phyloP scores from a whole-genome alignment of 2,888 invertebrate species.

The Iphiclides podalirius region DNA sequence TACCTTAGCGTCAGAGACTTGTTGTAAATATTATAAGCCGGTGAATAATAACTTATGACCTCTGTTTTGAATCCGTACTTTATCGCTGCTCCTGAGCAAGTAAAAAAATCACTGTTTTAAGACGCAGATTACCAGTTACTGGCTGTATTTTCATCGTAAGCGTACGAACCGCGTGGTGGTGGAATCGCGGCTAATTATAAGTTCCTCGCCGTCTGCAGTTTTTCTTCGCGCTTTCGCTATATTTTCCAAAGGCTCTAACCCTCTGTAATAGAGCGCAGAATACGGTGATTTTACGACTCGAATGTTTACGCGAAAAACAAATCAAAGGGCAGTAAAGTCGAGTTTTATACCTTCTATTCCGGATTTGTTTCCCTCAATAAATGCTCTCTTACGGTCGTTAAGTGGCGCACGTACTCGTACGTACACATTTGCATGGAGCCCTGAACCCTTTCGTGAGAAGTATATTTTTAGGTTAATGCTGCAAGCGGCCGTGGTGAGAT shows the following conservation, averaged over 20 bases:
- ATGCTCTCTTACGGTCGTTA: slow-evolving; percentile 50
- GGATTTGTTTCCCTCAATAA: slow-evolving; percentile 64
- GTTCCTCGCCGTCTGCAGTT: slow-evolving; percentile 24
- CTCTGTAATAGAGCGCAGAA: slow-evolving; percentile 20
- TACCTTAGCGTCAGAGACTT: no score
- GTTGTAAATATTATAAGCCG: no score
- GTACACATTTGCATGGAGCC: slow-evolving; percentile 19
- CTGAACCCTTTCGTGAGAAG: slow-evolving; percentile 13
- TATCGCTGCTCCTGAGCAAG: no score
- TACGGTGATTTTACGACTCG: slow-evolving; percentile 13
- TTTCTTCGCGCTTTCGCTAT: slow-evolving; percentile 10
- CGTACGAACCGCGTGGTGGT: slow-evolving; percentile 3
- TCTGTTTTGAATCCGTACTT: no score
- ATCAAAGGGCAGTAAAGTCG: slow-evolving; percentile 64
- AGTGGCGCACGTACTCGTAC: slow-evolving; percentile 30
- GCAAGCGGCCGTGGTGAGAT: slow-evolving; percentile 7
- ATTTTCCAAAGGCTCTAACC: neutral
- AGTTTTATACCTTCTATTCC: slow-evolving; percentile 62
- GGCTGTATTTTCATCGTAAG: slow-evolving; percentile 12
- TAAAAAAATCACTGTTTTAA: no score
- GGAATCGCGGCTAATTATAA: slow-evolving; percentile 33
- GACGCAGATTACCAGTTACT: no score
- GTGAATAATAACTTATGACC: no score
- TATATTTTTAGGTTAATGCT: slow-evolving; percentile 20
- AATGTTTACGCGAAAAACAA: slow-evolving; percentile 37